Evolutionary conservation across 2,888 invertebrate genomes (phyloP).

Genomic region (Drosophila greeni): DNA sequence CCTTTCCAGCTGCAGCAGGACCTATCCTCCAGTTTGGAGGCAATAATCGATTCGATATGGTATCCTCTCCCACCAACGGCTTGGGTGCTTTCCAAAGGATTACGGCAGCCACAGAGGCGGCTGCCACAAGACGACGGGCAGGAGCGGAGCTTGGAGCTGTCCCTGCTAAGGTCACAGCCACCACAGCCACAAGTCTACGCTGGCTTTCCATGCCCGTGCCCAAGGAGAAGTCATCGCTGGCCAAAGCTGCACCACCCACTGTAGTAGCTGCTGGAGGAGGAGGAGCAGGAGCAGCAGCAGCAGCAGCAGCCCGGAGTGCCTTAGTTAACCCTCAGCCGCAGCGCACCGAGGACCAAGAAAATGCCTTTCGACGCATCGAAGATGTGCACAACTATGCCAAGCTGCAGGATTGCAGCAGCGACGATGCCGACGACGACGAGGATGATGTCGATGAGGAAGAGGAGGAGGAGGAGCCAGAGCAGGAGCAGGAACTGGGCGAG

Average conservation of each 20-base stretch:
- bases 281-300: too few species aligned
- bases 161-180: not conserved
- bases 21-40: too few species aligned
- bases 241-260: not conserved
- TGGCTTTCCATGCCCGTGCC: constrained; percentile 41
- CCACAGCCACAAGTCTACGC: constrained; percentile 3
- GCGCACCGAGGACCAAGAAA: constrained; percentile 77
- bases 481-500: constrained; percentile 44
- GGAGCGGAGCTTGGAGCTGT: not conserved
- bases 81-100: not conserved
- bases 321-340: constrained; percentile 53
- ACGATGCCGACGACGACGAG: constrained; percentile 60
- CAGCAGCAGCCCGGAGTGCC: constrained; percentile 59
- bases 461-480: constrained; percentile 47
- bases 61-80: not conserved
- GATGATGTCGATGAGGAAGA: constrained; percentile 60
- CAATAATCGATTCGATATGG: not conserved
- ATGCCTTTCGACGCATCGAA: constrained; percentile 78
- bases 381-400: constrained; percentile 79
- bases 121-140: not conserved
- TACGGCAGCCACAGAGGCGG: not conserved
- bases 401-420: constrained; percentile 69
- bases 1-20: not conserved
- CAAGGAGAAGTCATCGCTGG: constrained; percentile 10
- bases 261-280: too few species aligned